Base-by-base conservation (phyloP, 2,797 vertebrate genomes). In the Phalloptychus januarius region DNA sequence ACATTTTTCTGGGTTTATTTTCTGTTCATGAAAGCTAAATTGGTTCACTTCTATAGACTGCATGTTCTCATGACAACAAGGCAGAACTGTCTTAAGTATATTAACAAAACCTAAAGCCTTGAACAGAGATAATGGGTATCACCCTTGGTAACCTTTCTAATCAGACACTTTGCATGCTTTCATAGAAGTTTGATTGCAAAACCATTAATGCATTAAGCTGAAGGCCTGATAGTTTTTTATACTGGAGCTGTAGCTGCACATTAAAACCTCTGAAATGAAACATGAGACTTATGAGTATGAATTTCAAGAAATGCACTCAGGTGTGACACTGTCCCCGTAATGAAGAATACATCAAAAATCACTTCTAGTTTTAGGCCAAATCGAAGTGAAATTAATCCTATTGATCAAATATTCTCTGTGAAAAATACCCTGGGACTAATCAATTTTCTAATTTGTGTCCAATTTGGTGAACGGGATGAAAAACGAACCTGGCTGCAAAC, bases 401-500 rank as follows among this genome's bases (percentile, higher is more conserved):
- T 76, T 70, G 63, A 70, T 69, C 28, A 28, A 69, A 44, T 28
- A 42, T 28, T 69, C 25, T 13, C 36, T 40, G 5, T 54, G 38
- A 70, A 33, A 75, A 70, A 42, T 48, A 46, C 52, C 33, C n/a
- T 63, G 44, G 46, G 56, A 61, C 20, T 72, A 72, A 78, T 72
- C 42, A 61, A 61, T 72, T 78, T 78, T 72, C 42, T 48, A 72
- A 78, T 72, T 45, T 72, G 44, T 8, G 42, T 72, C 25, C 2
- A 38, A 78, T 28, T 71, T 71, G 52, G 40, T 58, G 18, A 50
- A 56, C 7, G 15, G 50, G 46, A 44, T 71, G 69, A 71, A 71
- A 71, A 77, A 77, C 42, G 33, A 77, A 58, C 28, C 56, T 71
- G 52, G 42, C 42, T 46, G 52, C 28, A 77, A 77, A 77, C 44